Conservation (phyloP, 2,113 vertebrate genomes). For the Circaetus gallicus region DNA sequence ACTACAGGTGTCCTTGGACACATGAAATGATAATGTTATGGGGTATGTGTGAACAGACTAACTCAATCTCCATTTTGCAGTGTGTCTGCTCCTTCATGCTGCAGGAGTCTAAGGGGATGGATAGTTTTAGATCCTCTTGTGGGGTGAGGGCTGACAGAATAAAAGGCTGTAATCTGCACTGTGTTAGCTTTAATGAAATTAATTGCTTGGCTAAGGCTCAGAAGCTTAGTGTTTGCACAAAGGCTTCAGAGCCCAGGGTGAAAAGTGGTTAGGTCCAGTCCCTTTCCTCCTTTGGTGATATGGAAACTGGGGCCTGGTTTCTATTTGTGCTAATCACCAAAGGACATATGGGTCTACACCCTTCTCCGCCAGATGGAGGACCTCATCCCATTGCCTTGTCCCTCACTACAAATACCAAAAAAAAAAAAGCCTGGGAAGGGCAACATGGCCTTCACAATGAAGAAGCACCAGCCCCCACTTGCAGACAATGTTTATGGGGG, state of each 20-base stretch:
- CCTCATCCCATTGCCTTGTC: neutral
- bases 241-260: neutral
- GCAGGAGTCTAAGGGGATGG: neutral
- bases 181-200: neutral
- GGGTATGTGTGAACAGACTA: neutral
- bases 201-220: neutral
- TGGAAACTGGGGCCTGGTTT: neutral
- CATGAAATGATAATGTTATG: accelerated
- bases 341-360: neutral
- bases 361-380: neutral
- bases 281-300: neutral
- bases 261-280: neutral
- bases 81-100: neutral
- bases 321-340: neutral
- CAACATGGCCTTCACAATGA: neutral
- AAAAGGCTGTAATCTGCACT: neutral
- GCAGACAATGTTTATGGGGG: neutral
- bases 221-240: neutral
- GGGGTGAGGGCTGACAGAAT: neutral
- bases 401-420: neutral
- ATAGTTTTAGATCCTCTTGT: neutral
- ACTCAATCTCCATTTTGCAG: neutral
- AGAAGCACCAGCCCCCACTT: neutral
- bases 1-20: neutral
- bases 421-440: neutral